These are phyloP conservation scores for Argopecten irradians DNA, from an alignment of 1,140 invertebrate species.

Conservation along the genomic window DNA sequence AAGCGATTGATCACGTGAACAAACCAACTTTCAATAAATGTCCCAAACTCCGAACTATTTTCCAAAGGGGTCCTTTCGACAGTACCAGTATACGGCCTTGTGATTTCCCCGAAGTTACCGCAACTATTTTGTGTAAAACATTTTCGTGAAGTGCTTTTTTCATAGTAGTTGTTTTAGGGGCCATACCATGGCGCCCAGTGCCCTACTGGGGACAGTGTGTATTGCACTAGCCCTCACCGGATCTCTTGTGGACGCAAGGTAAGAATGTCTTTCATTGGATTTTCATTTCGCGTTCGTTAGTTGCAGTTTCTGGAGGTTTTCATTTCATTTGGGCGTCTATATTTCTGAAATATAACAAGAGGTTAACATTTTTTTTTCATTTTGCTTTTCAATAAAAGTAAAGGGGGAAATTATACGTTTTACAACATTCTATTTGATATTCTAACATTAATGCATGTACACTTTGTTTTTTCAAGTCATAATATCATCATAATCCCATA, in stretches of 20 bases:
- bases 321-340: no score
- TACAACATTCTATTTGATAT: no score
- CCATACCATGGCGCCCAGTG: slow-evolving; percentile 42
- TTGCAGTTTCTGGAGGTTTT: no score
- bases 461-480: no score
- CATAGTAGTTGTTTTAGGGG: slow-evolving; percentile 24
- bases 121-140: neutral
- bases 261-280: slow-evolving; percentile 26
- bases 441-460: no score
- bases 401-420: no score
- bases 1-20: neutral
- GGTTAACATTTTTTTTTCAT: no score
- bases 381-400: no score
- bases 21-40: neutral
- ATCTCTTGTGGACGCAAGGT: slow-evolving; percentile 46
- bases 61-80: slow-evolving; percentile 2
- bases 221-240: slow-evolving; percentile 30
- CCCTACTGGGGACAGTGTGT: slow-evolving; percentile 36
- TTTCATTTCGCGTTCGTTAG: neutral
- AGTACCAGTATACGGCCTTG: neutral
- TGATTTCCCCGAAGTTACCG: neutral
- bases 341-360: no score
- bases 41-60: neutral
- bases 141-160: neutral
- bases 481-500: no score